Percentiles rank a stretch among this genome's conserved stretches.
Evolutionary conservation across 1,140 invertebrate species (phyloP).

Genomic region (Eupristina koningsbergeri): DNA sequence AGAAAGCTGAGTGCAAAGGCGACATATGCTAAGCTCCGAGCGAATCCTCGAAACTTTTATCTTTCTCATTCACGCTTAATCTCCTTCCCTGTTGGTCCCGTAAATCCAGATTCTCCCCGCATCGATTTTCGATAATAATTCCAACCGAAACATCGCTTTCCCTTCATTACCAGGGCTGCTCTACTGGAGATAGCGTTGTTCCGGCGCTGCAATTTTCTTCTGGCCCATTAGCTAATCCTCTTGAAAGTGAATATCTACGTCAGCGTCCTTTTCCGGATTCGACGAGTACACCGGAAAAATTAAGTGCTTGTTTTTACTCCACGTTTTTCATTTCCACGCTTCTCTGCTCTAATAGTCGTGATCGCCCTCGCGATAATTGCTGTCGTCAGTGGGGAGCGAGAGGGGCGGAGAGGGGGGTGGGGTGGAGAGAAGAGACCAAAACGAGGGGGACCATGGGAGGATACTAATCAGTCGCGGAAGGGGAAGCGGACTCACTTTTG

Average conservation of each 20-base stretch:
- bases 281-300: background rate
- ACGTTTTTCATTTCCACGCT: background rate
- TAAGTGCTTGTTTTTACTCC: conserved; percentile 33
- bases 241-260: conserved; percentile 3
- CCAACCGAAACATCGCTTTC: background rate
- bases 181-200: background rate
- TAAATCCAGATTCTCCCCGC: background rate
- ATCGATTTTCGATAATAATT: conserved; percentile 42
- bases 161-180: background rate
- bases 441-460: conserved; percentile 42
- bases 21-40: background rate
- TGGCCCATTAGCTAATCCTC: conserved; percentile 27
- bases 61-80: background rate
- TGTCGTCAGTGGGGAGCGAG: conserved; percentile 10
- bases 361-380: conserved; percentile 53
- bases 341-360: conserved; percentile 32
- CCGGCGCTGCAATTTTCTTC: background rate
- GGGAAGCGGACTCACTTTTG: background rate
- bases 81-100: background rate
- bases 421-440: background rate
- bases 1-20: conserved; percentile 26
- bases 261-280: background rate
- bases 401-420: background rate
- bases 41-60: conserved; percentile 3
- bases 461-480: conserved; percentile 54